These are phyloP conservation scores for Tanypteryx hageni DNA, from an alignment of 2,888 invertebrate species.

Conservation along the genomic window DNA sequence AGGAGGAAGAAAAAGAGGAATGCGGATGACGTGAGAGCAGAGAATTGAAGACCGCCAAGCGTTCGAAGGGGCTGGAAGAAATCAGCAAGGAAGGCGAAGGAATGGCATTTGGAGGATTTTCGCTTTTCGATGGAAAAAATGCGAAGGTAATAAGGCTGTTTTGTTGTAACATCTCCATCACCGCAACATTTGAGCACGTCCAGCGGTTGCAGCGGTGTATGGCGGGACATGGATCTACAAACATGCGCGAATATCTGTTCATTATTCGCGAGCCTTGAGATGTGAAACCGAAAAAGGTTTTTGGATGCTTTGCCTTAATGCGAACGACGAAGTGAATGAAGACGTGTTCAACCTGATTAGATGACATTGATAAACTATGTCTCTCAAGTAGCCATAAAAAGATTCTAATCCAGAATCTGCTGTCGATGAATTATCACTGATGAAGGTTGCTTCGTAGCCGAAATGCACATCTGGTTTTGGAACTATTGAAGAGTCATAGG, in stretches of 20 bases:
- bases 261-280: background rate
- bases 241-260: background rate
- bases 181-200: background rate
- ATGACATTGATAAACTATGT: too few relatives aligned
- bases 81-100: background rate
- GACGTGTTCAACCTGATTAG: too few relatives aligned
- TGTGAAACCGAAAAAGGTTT: background rate
- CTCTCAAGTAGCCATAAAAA: too few relatives aligned
- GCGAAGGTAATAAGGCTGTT: too few relatives aligned
- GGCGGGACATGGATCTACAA: background rate
- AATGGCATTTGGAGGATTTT: background rate
- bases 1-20: background rate
- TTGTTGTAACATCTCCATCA: too few relatives aligned
- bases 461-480: too few relatives aligned
- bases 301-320: too few relatives aligned
- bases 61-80: background rate
- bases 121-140: background rate
- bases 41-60: background rate
- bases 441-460: too few relatives aligned
- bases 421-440: too few relatives aligned
- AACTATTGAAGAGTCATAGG: too few relatives aligned
- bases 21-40: conserved; percentile 1
- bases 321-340: too few relatives aligned
- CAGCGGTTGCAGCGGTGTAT: background rate
- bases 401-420: too few relatives aligned